phyloP scores from a whole-genome alignment of 2,797 vertebrate species.

The Vireo griseus region DNA sequence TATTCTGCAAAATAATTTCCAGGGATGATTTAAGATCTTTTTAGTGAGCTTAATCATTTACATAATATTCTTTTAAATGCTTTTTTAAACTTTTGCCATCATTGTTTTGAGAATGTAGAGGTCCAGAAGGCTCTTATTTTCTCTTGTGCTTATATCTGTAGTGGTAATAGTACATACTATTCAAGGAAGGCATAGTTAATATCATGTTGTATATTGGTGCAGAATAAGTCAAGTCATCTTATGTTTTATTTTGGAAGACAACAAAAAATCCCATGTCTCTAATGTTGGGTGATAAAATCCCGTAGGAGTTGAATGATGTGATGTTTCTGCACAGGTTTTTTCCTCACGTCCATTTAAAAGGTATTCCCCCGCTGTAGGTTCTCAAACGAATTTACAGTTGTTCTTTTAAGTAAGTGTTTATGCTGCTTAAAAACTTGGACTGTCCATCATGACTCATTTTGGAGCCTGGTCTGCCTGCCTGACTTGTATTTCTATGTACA shows the following conservation, averaged over 20 bases:
- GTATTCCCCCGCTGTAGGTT: not conserved
- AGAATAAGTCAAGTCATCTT: not conserved
- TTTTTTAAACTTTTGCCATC: not conserved
- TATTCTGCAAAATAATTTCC: not conserved
- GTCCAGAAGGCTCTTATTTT: not conserved
- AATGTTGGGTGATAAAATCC: not conserved
- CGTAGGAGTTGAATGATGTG: not conserved
- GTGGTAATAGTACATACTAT: not conserved
- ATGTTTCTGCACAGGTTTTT: not conserved
- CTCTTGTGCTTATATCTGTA: not conserved
- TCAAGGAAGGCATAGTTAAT: not conserved
- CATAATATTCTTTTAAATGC: not conserved
- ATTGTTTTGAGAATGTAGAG: not conserved
- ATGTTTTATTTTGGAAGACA: not conserved
- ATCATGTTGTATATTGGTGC: not conserved
- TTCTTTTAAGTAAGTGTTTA: conserved; percentile 29
- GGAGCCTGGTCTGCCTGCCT: not conserved
- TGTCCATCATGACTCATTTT: conserved; percentile 16
- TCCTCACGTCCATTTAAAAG: not conserved
- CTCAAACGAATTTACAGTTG: not conserved
- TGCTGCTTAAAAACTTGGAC: not conserved
- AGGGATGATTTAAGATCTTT: not conserved
- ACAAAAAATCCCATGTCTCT: not conserved
- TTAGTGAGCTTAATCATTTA: not conserved
- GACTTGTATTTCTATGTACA: not conserved